Percentiles rank a stretch among this genome's conserved stretches.
phyloP scores from a whole-genome alignment of 2,888 invertebrate genomes.

The Trichogramma dendrolimi region DNA sequence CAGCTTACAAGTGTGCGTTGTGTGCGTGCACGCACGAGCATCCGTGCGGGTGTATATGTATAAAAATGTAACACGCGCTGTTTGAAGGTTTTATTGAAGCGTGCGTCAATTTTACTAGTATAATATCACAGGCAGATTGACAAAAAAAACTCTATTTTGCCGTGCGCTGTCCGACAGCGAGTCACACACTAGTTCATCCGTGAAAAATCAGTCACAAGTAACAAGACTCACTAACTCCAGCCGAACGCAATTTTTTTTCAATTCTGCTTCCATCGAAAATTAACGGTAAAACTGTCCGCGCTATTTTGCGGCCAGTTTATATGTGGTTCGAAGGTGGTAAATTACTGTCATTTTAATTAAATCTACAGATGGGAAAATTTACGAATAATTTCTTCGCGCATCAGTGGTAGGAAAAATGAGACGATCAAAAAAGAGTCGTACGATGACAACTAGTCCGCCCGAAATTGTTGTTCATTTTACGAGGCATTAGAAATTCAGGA shows the following conservation, averaged over 20 bases:
- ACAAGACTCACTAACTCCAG: not conserved
- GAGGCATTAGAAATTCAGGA: no score
- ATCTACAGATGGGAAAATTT: constrained; percentile 14
- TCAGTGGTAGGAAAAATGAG: no score
- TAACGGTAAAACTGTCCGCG: constrained; percentile 5
- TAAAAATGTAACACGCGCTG: not conserved
- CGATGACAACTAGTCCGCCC: no score
- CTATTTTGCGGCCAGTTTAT: constrained; percentile 8
- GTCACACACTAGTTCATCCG: not conserved
- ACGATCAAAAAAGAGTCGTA: no score
- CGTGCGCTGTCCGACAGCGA: not conserved
- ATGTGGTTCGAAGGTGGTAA: constrained; percentile 20
- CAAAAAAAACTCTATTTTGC: constrained; percentile 5
- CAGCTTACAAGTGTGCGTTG: no score
- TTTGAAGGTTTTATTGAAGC: not conserved
- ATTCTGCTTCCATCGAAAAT: constrained; percentile 21
- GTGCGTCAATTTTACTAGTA: constrained; percentile 7
- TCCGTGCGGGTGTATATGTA: no score
- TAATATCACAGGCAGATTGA: constrained; percentile 16
- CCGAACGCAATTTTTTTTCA: constrained; percentile 10
- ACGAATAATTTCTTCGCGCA: not conserved
- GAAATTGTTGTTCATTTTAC: no score
- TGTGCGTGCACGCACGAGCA: no score
- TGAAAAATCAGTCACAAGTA: constrained; percentile 21
- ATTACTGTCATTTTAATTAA: constrained; percentile 27